These are phyloP conservation scores for Apamea sordens DNA, from an alignment of 2,888 invertebrate genomes.

Conservation along the genomic window DNA sequence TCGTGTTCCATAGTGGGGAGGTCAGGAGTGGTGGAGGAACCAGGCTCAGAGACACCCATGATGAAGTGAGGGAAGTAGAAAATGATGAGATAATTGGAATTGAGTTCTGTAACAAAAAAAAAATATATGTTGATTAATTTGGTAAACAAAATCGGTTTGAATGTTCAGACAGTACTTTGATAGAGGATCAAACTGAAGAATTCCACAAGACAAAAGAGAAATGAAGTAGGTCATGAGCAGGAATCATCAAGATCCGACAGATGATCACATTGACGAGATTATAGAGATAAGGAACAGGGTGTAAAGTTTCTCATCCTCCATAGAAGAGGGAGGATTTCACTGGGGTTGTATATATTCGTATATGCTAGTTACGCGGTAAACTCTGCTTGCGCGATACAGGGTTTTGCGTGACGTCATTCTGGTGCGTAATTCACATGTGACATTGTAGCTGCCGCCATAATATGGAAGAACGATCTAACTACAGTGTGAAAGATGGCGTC, in stretches of 20 bases:
- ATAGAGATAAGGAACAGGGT: background rate
- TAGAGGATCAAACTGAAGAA: background rate
- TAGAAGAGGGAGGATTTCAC: background rate
- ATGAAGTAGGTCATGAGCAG: background rate
- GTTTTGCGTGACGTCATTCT: background rate
- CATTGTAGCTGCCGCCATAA: background rate
- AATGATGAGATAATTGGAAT: constrained; percentile 52
- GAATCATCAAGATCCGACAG: background rate
- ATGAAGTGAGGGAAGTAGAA: constrained; percentile 59
- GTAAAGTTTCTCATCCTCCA: background rate
- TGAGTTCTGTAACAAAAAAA: constrained; percentile 72
- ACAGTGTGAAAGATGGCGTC: background rate
- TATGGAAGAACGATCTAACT: background rate
- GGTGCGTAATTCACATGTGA: background rate
- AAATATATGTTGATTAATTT: constrained; percentile 5
- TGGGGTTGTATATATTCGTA: background rate
- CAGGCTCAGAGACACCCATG: constrained; percentile 87
- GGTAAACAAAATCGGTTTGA: background rate
- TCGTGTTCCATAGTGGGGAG: constrained; percentile 80
- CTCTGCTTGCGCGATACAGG: background rate
- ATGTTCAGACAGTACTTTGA: background rate
- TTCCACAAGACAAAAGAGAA: background rate
- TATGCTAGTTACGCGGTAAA: background rate
- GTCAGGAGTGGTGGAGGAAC: constrained; percentile 82
- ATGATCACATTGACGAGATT: background rate